Evolutionary conservation across 2,113 vertebrate genomes (phyloP), one percentile per base, ranked within the genome.

Genomic region (Xiphorhynchus elegans): DNA sequence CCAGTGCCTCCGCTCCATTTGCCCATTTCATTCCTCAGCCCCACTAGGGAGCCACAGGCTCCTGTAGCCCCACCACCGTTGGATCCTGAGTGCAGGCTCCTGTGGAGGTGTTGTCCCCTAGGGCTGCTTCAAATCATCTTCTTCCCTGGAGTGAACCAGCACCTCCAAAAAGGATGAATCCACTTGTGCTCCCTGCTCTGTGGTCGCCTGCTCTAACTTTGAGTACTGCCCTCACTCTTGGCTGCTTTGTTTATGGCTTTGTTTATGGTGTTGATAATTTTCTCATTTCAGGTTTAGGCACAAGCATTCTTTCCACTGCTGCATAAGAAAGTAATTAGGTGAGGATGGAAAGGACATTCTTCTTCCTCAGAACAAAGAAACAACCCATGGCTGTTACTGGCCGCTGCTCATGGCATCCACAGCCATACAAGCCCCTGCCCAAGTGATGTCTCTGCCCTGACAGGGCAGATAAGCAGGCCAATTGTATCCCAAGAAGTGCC

Each of bases 301-400:
- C 46, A 90, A 94, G 92, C 91, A 89, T 95, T 96, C 96, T 95
- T 96, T 95, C 97, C 94, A 94, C 64, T 91, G 87, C 95, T 97
- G 93, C 96, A 97, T 94, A 83, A 97, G 95, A 96, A 97, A 98
- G 79, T 84, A 97, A 96, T 97, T 97, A 97, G 93, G 67, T 94
- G 67, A 95, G 84, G 85, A 95, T 75, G 74, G 81, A 95, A 95
- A 95, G 69, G 92, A 94, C 93, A 88, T 96, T 97, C 76, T 64
- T 92, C 80, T 84, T 92, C 70, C 64, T 85, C 60, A 96, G 92
- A 97, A 96, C 75, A 97, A 93, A 97, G 89, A 78, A 94, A 91
- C 2, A 19, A 95, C 69, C 77, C 62, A 64, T 0, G 25, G 69
- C 49, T 95, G 87, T 95, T 96, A 93, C 64, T 11, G 10, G 67